Evolutionary conservation across 2,113 vertebrate species (phyloP), one percentile per base, ranked within the genome.

Genomic region (Gambusia holbrooki): DNA sequence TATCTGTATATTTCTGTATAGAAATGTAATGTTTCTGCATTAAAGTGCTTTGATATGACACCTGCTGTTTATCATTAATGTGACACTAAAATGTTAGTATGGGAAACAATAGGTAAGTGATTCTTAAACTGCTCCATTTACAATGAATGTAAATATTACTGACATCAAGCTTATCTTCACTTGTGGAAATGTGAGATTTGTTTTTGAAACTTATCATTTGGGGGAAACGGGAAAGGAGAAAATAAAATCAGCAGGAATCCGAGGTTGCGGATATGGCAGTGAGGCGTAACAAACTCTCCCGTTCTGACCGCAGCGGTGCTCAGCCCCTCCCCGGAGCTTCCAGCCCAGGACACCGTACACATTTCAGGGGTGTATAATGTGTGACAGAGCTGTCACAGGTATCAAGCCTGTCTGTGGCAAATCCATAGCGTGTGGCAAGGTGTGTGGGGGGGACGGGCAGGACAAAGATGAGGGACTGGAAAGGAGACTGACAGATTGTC

Each of bases 361-460:
- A 77, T 77, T 71, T 60, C 71, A 62, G 69, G 64, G 65, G 69
- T 74, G 83, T 83, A 40, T 86, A 77, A 84, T 85, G 78, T 79
- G 85, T 87, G 78, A 88, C 86, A 72, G 80, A 85, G 76, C 74
- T 84, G 88, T 90, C 80, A 80, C 37, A 71, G 79, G 79, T 86
- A 74, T 89, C 69, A 73, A 68, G 74, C 17, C 58, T 69, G 73
- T 30, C 78, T 72, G 79, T 30, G 5, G 58, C 58, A 72, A 84
- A 84, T 65, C 63, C 79, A 71, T 28, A 3, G 29, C 83, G 64
- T 89, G 83, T 81, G 73, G 67, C 30, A 1, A 69, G 54, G 42
- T 58, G 61, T 1, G 45, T 0, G 13, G 62, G 40, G 66, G 69
- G 81, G 67, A 74, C 61, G 29, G 45, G 80, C 61, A 1, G 63